Base-by-base conservation (phyloP, 2,113 vertebrate genomes). In the Tachycineta bicolor region DNA sequence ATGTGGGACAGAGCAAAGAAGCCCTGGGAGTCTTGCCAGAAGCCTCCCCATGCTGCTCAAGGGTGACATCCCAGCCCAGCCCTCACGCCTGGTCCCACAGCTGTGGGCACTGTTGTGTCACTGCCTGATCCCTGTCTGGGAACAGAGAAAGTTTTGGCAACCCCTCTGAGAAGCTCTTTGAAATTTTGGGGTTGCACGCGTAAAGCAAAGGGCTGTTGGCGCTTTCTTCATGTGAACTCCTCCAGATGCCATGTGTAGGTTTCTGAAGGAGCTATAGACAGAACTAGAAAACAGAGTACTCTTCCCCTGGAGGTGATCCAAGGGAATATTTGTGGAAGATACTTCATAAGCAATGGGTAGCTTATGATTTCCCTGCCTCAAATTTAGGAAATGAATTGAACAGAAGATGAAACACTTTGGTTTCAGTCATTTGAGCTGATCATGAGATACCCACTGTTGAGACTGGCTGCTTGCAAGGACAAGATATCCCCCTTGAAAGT, bases 261-360 rank as follows among this genome's bases (percentile, higher is more conserved):
- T 93, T 90, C 74, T 77, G 85, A 93, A 91, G 67, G 78, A 91
- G 65, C 81, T 95, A 39, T 47, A 83, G 62, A 24, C 39, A 73
- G 74, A 83, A 74, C 0, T 74, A 79, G 33, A 90, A 77, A 49
- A 56, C 50, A 59, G 37, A 43, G n/a, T 0, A 1, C 26, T 65
- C 59, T 81, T 94, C 39, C 55, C 33, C 60, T 88, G 90, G 67
- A 91, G 85, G 22, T 70, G 55, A 59, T 85, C 91, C 93, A 94
- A 76, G 64, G 52, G 83, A 92, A 87, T 80, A 74, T 90, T 93
- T 93, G 80, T 90, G 93, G 86, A 93, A 67, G 85, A 88, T 23
- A 34, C 82, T 85, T 90, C 55, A 70, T 78, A 91, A 93, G 71
- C 34, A 67, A 33, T 37, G 71, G 39, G 68, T 91, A 96, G 22